These are phyloP conservation scores for Bombus fervidus DNA, from an alignment of 1,140 invertebrate species.

Conservation along the genomic window DNA sequence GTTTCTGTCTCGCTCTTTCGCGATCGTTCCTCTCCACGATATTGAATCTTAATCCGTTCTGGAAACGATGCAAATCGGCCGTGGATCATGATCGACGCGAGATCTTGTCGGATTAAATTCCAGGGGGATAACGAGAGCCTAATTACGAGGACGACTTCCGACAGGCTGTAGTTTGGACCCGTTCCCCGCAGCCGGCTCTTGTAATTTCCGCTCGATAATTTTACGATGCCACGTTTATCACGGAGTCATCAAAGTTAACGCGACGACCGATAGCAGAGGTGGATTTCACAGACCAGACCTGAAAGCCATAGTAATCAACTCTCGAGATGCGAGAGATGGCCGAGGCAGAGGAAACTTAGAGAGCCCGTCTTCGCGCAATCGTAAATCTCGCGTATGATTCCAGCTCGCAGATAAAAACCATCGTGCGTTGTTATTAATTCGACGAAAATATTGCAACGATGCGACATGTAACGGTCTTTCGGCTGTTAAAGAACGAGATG, in stretches of 20 bases:
- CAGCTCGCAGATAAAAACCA: background rate
- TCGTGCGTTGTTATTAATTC: conserved; percentile 28
- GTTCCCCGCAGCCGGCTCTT: conserved; percentile 17
- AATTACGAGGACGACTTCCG: conserved; percentile 60
- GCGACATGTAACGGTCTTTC: background rate
- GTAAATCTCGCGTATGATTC: conserved; percentile 31
- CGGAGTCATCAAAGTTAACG: conserved; percentile 50
- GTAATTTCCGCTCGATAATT: conserved; percentile 61
- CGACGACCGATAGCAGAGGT: conserved; percentile 46
- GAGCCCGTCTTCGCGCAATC: conserved; percentile 4
- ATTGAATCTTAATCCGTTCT: conserved; percentile 58
- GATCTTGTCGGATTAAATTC: conserved; percentile 31
- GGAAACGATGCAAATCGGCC: conserved; percentile 18
- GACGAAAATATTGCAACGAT: background rate
- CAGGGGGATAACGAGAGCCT: conserved; percentile 44
- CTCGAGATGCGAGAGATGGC: background rate
- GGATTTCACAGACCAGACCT: conserved; percentile 21
- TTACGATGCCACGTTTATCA: conserved; percentile 50
- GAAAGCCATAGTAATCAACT: conserved; percentile 6
- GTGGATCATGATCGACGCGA: conserved; percentile 22
- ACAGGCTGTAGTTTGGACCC: conserved; percentile 32
- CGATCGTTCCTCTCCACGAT: background rate
- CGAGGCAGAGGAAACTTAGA: background rate
- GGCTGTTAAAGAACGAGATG: background rate
- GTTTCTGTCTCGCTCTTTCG: background rate